Conservation (phyloP, 2,888 invertebrate species). For the Agrotis ipsilon region DNA sequence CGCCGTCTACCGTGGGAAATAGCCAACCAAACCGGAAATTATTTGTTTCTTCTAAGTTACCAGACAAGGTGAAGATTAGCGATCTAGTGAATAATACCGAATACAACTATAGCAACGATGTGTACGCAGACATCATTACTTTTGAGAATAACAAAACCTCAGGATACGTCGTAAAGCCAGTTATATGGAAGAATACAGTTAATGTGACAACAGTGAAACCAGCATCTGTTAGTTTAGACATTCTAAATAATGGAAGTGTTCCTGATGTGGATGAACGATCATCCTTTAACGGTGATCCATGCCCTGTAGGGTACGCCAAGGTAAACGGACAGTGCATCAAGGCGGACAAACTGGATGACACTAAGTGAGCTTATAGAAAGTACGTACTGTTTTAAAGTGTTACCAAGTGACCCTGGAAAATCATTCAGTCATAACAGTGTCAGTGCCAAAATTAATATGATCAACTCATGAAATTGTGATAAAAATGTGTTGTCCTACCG, state of each 20-base stretch:
- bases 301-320: constrained; percentile 75
- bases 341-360: constrained; percentile 56
- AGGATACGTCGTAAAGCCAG: constrained; percentile 23
- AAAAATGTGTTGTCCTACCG: too few species aligned
- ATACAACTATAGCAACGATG: constrained; percentile 28
- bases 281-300: constrained; percentile 77
- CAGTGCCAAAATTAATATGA: background rate
- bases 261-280: constrained; percentile 73
- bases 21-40: constrained; percentile 61
- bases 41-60: constrained; percentile 55
- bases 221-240: constrained; percentile 20
- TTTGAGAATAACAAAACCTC: constrained; percentile 19
- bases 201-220: constrained; percentile 51
- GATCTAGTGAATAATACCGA: constrained; percentile 41
- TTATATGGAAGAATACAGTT: constrained; percentile 10
- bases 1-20: constrained; percentile 54
- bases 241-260: constrained; percentile 49
- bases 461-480: too few species aligned
- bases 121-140: constrained; percentile 30
- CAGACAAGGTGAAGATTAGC: constrained; percentile 48
- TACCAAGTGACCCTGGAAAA: constrained; percentile 1
- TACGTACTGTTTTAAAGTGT: background rate
- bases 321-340: constrained; percentile 77
- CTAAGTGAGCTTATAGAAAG: background rate
- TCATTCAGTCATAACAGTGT: background rate